Evolutionary conservation across 1,140 invertebrate species (phyloP), one percentile per base, ranked within the genome.

Genomic region (Physella acuta): DNA sequence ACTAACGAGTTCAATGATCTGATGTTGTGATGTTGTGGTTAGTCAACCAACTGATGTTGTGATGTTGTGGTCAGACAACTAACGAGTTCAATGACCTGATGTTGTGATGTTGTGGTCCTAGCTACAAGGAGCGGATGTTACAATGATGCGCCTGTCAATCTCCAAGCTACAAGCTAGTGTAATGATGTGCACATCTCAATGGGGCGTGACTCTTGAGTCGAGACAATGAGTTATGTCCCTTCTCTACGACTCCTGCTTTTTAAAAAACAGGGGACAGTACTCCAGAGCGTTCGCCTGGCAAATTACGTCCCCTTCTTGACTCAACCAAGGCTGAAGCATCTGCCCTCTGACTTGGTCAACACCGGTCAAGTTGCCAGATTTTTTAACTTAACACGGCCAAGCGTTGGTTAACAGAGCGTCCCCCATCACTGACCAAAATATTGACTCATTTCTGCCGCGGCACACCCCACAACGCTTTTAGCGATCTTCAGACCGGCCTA

Each of bases 381-480:
- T 62, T 37, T 4, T 24, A 39, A 39, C 36, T 39, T 17, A 31
- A 33, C 56, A 58, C 56, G 2, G 28, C 5, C 56, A 62, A 62
- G 36, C 26, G 60, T 62, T 62, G 60, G 34, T 62, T 62, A 62
- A 62, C 44, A 16, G 60, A 62, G 60, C 60, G 44, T 39, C 44
- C 31, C n/a, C 60, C 36, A 37, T 1, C 24, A 3, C 1, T 39
- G 44, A 44, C 60, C 60, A 44, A 44, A 62, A 62, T 62, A 62
- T 62, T 62, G 37, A 62, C 60, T 30, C 60, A 11, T 3, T 26
- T 49, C 36, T 24, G 37, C 3, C 37, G 24, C 2, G 3, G 5
- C 34, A 4, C 39, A 3, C 14, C 60, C 60, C n/a, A n/a, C n/a
- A n/a, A n/a, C n/a, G n/a, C n/a, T n/a, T n/a, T n/a, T n/a, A n/a